Evolutionary conservation across 2,797 vertebrate genomes (phyloP), one percentile per base, ranked within the genome.

Genomic region (Coluber constrictor): DNA sequence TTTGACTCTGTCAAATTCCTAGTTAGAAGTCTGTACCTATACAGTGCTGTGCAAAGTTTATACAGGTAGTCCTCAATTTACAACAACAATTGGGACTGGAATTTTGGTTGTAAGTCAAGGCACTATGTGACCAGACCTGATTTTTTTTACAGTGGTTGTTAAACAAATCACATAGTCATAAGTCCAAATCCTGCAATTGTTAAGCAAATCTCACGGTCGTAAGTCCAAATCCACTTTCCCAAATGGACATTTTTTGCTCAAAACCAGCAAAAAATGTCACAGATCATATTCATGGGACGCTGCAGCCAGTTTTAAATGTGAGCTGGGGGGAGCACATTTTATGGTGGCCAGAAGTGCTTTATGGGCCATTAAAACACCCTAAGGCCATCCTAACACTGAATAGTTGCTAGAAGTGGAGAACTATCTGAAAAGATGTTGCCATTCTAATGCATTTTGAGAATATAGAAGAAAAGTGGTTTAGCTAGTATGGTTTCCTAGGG

Each of bases 11-110:
- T 92, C 96, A 56, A 83, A 86, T 92, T 94, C 93, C 93, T 29
- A 79, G 79, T 90, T 93, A 96, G 95, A 92, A 94, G 92, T 94
- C 92, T 94, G 93, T 94, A 94, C 91, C 94, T 93, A 96, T 90
- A 95, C 95, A 94, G 95, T 96, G 88, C 95, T 95, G 91, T 92
- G 92, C 94, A 96, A 95, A 95, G 95, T 94, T 96, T 94, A 37
- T 56, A 66, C 27, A n/a, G 61, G 1, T 66, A 66, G 12, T n/a
- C 27, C 15, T 32, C 15, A 74, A 32, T 74, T 74, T 74, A 74
- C n/a, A 74, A 74, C 66, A 70, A 70, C 66, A 74, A 37, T 74
- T 74, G n/a, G 66, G 16, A 32, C n/a, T 74, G 66, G n/a, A 74
- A 74, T 74, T 74, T 32, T 74, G 66, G 6, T 37, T 74, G n/a